Conservation (phyloP, 2,888 invertebrate genomes). For the Chloroclysta siterata region DNA sequence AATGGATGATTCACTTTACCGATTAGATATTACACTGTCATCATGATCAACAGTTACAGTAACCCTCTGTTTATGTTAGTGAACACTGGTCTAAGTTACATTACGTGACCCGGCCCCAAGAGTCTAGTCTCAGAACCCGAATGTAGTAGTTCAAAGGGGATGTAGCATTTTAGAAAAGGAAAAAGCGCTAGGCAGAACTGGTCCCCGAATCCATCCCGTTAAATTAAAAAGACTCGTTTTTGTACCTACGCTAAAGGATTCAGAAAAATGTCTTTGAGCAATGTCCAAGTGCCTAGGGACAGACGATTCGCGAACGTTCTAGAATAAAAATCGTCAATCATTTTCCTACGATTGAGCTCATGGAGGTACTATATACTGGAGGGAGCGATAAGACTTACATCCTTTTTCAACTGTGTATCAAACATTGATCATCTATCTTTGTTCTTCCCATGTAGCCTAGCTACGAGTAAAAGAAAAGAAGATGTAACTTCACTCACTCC, state of each 20-base stretch:
- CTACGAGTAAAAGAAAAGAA: too few species aligned
- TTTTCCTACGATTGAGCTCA: background rate
- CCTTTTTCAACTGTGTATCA: too few species aligned
- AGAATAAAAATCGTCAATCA: background rate
- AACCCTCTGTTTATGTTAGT: background rate
- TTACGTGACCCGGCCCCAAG: background rate
- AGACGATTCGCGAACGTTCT: background rate
- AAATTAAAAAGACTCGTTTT: background rate
- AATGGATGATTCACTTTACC: too few species aligned
- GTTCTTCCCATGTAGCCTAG: too few species aligned
- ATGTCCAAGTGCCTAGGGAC: background rate
- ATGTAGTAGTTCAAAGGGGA: slow-evolving; percentile 1
- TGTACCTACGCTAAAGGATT: background rate
- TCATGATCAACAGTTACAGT: background rate
- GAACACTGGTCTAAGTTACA: background rate
- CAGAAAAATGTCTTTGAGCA: background rate
- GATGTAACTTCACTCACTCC: too few species aligned
- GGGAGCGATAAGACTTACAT: too few species aligned
- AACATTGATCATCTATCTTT: too few species aligned
- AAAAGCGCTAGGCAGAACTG: background rate
- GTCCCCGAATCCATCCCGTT: background rate
- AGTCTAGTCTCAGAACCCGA: background rate
- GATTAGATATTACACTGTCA: too few species aligned
- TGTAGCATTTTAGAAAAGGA: background rate
- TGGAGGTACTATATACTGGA: too few species aligned